Conservation (phyloP, 2,888 invertebrate genomes). For the Pristionchus maxplancki region DNA sequence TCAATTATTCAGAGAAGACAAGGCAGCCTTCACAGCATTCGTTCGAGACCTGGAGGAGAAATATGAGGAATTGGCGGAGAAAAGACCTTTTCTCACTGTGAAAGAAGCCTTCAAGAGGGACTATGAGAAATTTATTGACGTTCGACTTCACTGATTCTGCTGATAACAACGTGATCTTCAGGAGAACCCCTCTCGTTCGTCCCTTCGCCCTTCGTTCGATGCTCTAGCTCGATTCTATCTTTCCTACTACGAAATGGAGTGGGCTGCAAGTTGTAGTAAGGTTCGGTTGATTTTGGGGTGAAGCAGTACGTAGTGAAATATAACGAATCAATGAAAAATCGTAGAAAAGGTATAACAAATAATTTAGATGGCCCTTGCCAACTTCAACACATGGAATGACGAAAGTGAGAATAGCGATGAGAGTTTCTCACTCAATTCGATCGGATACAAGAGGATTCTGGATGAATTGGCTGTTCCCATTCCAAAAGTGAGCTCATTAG, state of each 20-base stretch:
- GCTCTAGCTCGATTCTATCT: conserved; percentile 45
- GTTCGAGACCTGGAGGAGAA: conserved; percentile 10
- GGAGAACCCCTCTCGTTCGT: not conserved
- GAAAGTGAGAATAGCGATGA: not conserved
- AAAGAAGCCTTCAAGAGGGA: conserved; percentile 11
- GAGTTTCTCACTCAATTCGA: conserved; percentile 31
- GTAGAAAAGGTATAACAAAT: too few species aligned
- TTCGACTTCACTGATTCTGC: not conserved
- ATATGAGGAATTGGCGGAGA: not conserved
- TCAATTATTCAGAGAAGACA: not conserved
- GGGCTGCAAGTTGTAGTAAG: conserved; percentile 5
- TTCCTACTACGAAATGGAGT: conserved; percentile 49
- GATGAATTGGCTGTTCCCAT: not conserved
- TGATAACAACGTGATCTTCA: not conserved
- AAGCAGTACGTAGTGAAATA: not conserved
- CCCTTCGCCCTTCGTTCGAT: conserved; percentile 9
- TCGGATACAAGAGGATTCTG: conserved; percentile 28
- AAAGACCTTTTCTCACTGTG: not conserved
- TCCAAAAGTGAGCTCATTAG: not conserved
- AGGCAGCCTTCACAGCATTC: conserved; percentile 8
- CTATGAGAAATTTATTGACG: not conserved
- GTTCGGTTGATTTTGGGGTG: not conserved
- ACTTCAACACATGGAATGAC: conserved; percentile 31
- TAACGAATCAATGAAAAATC: too few species aligned
- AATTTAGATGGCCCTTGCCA: conserved; percentile 7